Evolutionary conservation across 2,888 invertebrate genomes (phyloP).

Genomic region (Endomychus coccineus): DNA sequence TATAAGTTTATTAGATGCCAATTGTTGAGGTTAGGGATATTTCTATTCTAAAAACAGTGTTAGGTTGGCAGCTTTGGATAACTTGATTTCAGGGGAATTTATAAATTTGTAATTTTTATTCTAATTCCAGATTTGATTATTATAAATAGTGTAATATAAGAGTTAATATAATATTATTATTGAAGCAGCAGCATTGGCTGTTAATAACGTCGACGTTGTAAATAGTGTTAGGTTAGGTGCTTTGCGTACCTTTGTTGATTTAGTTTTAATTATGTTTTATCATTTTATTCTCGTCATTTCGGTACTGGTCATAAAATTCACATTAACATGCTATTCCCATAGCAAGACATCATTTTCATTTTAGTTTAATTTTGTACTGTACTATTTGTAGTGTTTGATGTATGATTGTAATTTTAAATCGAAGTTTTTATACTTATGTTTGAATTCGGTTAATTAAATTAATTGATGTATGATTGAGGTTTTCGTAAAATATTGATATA

Average conservation of each 20-base stretch:
- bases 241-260: slow-evolving; percentile 40
- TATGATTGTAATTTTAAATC: slow-evolving; percentile 12
- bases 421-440: no score
- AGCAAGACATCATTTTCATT: slow-evolving; percentile 28
- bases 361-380: slow-evolving; percentile 34
- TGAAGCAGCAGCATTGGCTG: slow-evolving; percentile 30
- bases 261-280: slow-evolving; percentile 33
- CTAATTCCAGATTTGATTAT: slow-evolving; percentile 33
- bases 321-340: slow-evolving; percentile 2
- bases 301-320: slow-evolving; percentile 39
- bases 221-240: slow-evolving; percentile 39
- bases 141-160: slow-evolving; percentile 40
- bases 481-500: no score
- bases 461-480: no score
- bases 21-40: slow-evolving; percentile 7
- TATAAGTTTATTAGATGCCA: slow-evolving; percentile 1
- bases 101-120: slow-evolving; percentile 36
- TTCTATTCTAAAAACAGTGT: slow-evolving; percentile 10
- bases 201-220: slow-evolving; percentile 30
- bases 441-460: no score
- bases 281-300: slow-evolving; percentile 41
- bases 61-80: slow-evolving; percentile 30
- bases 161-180: slow-evolving; percentile 30
- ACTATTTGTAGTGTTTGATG: slow-evolving; percentile 34
- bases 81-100: slow-evolving; percentile 25